phyloP scores from a whole-genome alignment of 2,797 vertebrate species.

The Coregonus suidteri region DNA sequence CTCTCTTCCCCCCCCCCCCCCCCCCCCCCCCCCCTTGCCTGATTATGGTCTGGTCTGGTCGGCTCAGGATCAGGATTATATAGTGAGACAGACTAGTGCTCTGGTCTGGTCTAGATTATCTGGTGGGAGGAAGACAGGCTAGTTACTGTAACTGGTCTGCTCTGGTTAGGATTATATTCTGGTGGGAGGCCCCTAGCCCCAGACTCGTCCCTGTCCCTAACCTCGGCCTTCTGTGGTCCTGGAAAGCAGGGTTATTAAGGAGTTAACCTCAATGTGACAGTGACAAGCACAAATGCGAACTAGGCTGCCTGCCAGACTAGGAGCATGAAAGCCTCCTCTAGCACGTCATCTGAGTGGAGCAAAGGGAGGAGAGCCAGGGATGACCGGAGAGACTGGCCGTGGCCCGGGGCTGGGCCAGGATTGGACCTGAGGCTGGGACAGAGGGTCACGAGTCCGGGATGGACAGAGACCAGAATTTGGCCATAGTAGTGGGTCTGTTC shows the following conservation, averaged over 20 bases:
- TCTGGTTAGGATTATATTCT: neutral
- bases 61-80: too few relatives aligned
- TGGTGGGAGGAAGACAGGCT: constrained; percentile 45
- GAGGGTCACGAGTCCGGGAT: neutral
- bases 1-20: too few relatives aligned
- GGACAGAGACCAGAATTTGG: constrained; percentile 58
- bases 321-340: constrained; percentile 73
- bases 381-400: constrained; percentile 33
- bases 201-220: neutral
- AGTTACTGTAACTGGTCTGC: neutral
- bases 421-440: constrained; percentile 20
- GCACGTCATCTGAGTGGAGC: constrained; percentile 82
- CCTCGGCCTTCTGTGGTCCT: constrained; percentile 33
- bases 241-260: constrained; percentile 73
- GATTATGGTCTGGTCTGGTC: too few relatives aligned
- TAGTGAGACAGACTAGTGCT: too few relatives aligned
- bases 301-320: constrained; percentile 84
- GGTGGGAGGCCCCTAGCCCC: constrained; percentile 52
- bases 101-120: too few relatives aligned
- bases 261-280: constrained; percentile 80
- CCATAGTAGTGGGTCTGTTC: constrained; percentile 22
- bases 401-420: constrained; percentile 32
- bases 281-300: constrained; percentile 82
- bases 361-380: constrained; percentile 71
- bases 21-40: too few relatives aligned